These are phyloP conservation scores for Drosophila demipolita DNA, from an alignment of 2,888 invertebrate genomes.

Conservation along the genomic window DNA sequence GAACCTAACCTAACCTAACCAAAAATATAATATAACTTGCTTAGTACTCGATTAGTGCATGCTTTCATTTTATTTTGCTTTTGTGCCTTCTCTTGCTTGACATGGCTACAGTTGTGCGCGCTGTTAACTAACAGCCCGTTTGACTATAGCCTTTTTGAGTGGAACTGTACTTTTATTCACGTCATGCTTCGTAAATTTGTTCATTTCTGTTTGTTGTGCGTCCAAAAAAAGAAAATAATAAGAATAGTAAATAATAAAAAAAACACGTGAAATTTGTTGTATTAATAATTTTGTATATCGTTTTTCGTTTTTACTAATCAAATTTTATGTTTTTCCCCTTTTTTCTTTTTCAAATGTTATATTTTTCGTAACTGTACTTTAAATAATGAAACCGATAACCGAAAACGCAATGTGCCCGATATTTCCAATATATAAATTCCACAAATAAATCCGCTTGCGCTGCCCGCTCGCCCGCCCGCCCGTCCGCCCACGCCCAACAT, in stretches of 20 bases:
- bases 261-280: conserved; percentile 31
- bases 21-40: conserved; percentile 18
- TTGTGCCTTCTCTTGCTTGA: conserved; percentile 25
- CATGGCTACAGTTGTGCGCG: conserved; percentile 23
- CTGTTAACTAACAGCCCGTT: conserved; percentile 36
- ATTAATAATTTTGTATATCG: conserved; percentile 64
- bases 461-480: conserved; percentile 47
- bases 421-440: conserved; percentile 28
- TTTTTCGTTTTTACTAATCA: conserved; percentile 75
- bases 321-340: conserved; percentile 70
- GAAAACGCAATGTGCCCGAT: conserved; percentile 73
- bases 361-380: conserved; percentile 30
- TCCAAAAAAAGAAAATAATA: conserved; percentile 10
- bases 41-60: conserved; percentile 42
- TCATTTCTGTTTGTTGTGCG: conserved; percentile 44
- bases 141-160: conserved; percentile 2
- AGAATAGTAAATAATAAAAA: not conserved
- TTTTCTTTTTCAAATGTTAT: conserved; percentile 61
- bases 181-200: conserved; percentile 40
- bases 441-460: conserved; percentile 57
- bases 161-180: conserved; percentile 30
- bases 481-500: conserved; percentile 66
- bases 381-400: conserved; percentile 86
- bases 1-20: conserved; percentile 29
- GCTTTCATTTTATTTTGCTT: conserved; percentile 17